These are phyloP conservation scores for Helarctos malayanus DNA, from an alignment of 2,797 vertebrate genomes.

Conservation along the genomic window DNA sequence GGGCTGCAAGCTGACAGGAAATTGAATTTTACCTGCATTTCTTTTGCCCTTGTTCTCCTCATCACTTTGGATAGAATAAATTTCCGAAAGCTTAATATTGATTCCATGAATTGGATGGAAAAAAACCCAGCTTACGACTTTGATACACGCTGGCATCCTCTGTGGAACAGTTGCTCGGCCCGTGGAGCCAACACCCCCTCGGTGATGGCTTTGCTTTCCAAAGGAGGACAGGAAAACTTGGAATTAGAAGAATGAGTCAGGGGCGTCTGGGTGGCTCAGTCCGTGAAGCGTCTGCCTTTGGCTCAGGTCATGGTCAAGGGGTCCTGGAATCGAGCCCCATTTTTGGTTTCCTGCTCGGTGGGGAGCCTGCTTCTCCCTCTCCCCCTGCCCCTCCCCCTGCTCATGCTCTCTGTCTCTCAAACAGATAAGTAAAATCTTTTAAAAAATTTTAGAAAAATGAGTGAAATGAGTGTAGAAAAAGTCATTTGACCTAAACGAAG, in stretches of 20 bases:
- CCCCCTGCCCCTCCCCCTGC: too few relatives aligned
- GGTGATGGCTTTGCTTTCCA: background rate
- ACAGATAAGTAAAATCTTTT: too few relatives aligned
- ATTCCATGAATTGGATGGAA: background rate
- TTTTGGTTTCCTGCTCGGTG: too few relatives aligned
- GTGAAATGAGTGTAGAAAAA: background rate
- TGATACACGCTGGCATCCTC: background rate
- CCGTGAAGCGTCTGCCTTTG: too few relatives aligned
- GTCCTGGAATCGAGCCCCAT: too few relatives aligned
- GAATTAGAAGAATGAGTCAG: background rate
- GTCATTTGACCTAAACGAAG: background rate
- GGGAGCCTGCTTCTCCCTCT: too few relatives aligned
- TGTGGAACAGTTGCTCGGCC: background rate
- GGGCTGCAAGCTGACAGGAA: background rate
- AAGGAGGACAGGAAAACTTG: background rate
- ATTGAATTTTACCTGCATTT: background rate
- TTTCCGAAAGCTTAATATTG: background rate
- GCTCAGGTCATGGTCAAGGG: too few relatives aligned
- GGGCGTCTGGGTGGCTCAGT: too few relatives aligned
- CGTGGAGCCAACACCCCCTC: background rate
- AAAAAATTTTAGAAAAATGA: background rate
- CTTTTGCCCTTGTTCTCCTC: background rate
- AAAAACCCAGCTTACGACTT: background rate
- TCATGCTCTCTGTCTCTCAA: too few relatives aligned
- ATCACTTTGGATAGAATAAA: background rate